Evolutionary conservation across 2,888 invertebrate genomes (phyloP).

Genomic region (Macaria notata): DNA sequence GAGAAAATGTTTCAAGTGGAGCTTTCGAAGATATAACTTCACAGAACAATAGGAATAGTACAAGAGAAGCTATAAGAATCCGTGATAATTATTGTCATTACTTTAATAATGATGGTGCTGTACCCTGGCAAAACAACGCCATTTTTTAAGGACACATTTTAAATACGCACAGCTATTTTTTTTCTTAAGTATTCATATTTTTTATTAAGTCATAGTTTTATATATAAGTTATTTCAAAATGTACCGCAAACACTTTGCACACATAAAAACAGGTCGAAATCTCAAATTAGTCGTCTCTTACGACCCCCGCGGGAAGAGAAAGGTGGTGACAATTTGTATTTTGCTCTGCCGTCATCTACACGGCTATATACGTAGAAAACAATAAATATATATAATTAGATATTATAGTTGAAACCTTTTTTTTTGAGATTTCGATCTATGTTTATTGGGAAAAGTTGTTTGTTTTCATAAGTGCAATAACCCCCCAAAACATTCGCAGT

Average conservation of each 20-base stretch:
- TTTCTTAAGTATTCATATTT: neutral
- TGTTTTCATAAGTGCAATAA: neutral
- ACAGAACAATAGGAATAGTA: slow-evolving; percentile 23
- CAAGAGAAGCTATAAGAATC: slow-evolving; percentile 22
- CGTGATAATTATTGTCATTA: slow-evolving; percentile 25
- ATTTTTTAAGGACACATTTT: slow-evolving; percentile 5
- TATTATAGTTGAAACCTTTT: neutral
- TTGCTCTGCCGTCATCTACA: neutral
- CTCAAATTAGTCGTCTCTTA: neutral
- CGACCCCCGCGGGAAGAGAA: neutral
- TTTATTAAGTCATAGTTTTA: too few relatives aligned
- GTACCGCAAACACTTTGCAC: neutral
- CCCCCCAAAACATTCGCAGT: neutral
- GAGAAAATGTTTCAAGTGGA: slow-evolving; percentile 21
- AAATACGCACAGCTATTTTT: neutral
- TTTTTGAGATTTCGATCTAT: neutral
- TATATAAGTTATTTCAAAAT: too few relatives aligned
- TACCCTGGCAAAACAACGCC: slow-evolving; percentile 18
- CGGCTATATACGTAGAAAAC: slow-evolving; percentile 1
- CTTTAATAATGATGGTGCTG: slow-evolving; percentile 22
- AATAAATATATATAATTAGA: neutral
- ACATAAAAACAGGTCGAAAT: neutral
- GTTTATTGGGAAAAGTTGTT: neutral
- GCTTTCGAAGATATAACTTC: slow-evolving; percentile 21
- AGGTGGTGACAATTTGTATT: neutral